phyloP scores from a whole-genome alignment of 2,797 vertebrate species.

The Sciaenops ocellatus region DNA sequence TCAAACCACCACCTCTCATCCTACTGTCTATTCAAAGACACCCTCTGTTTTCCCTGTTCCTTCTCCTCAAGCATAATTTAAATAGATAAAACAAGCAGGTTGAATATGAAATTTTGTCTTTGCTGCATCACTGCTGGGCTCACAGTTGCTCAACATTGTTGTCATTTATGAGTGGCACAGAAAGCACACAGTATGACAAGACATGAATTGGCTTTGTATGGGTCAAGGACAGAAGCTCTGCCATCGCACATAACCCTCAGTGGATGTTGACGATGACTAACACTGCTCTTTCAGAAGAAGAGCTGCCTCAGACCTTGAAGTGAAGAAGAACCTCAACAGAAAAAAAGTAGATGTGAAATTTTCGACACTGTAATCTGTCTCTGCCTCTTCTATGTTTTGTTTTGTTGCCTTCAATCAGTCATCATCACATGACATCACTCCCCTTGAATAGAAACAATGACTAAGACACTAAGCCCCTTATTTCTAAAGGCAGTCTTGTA shows the following conservation, averaged over 20 bases:
- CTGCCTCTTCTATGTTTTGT: constrained; percentile 13
- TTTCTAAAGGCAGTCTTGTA: background rate
- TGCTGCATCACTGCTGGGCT: background rate
- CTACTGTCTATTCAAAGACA: background rate
- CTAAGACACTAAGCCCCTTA: background rate
- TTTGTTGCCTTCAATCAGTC: constrained; percentile 11
- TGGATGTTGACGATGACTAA: constrained; percentile 45
- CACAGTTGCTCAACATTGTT: background rate
- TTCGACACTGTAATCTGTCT: background rate
- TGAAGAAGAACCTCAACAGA: constrained; percentile 2
- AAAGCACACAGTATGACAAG: constrained; percentile 6
- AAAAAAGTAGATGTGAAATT: background rate
- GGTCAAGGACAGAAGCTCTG: constrained; percentile 52
- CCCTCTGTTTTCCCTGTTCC: background rate
- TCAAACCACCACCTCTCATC: background rate
- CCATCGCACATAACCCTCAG: constrained; percentile 11
- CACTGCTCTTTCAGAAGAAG: constrained; percentile 25
- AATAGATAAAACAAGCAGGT: constrained; percentile 3
- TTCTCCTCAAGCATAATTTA: background rate
- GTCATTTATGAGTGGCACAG: background rate
- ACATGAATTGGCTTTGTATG: constrained; percentile 12
- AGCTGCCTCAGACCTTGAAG: constrained; percentile 3
- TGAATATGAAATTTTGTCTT: constrained; percentile 8
- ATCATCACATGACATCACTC: constrained; percentile 11
- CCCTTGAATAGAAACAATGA: constrained; percentile 13